These are phyloP conservation scores for Ophthalmotilapia sp. DNA, from an alignment of 2,113 vertebrate species.

Conservation along the genomic window DNA sequence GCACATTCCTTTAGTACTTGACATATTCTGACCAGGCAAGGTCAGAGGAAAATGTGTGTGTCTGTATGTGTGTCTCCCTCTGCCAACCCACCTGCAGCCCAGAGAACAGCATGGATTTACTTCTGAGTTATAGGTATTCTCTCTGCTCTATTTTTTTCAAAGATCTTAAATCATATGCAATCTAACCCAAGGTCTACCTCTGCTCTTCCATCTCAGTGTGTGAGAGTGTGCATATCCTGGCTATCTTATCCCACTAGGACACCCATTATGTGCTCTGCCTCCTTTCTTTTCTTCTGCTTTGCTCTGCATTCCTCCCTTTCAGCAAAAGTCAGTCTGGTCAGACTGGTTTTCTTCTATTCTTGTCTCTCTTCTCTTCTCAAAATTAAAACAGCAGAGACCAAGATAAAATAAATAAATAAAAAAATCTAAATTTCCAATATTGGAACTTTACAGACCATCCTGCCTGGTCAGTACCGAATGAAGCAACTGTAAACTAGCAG, in stretches of 20 bases:
- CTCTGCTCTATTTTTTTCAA: background rate
- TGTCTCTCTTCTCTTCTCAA: background rate
- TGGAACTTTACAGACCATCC: background rate
- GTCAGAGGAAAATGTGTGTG: background rate
- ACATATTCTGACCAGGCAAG: background rate
- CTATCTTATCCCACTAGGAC: background rate
- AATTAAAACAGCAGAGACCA: background rate
- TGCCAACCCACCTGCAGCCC: slow-evolving; percentile 21
- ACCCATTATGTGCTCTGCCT: background rate
- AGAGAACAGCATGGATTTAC: background rate
- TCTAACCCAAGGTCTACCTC: background rate
- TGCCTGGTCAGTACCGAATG: background rate
- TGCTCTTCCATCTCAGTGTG: background rate
- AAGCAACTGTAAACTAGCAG: background rate
- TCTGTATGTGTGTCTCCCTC: background rate
- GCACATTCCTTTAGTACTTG: slow-evolving; percentile 1
- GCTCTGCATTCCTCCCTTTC: slow-evolving; percentile 39
- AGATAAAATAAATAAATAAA: background rate
- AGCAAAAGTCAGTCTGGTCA: slow-evolving; percentile 29
- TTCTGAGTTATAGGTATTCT: background rate
- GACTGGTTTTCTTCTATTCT: slow-evolving; percentile 22
- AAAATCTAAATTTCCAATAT: background rate
- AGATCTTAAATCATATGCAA: background rate
- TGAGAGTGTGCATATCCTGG: background rate
- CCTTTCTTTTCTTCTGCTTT: background rate